Percentiles rank a stretch among this genome's conserved stretches.
phyloP scores from a whole-genome alignment of 2,888 invertebrate species.

The Nomada lathburiana region DNA sequence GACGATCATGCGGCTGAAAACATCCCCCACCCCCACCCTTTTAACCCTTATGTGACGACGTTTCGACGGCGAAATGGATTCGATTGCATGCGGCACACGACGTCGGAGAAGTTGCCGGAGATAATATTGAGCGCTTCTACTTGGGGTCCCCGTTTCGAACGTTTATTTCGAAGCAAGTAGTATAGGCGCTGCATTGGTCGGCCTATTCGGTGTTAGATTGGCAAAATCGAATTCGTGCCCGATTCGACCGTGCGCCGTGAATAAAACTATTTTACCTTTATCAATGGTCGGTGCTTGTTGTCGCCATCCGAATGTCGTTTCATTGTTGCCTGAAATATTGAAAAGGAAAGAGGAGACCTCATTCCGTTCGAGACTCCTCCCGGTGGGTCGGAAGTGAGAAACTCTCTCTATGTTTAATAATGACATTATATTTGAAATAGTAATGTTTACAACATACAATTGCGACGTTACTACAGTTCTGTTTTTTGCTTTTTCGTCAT shows the following conservation, averaged over 20 bases:
- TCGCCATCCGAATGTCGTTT: background rate
- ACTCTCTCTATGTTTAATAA: conserved; percentile 68
- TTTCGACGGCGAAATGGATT: background rate
- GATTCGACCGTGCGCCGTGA: background rate
- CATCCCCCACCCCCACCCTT: no score
- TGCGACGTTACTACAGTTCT: conserved; percentile 74
- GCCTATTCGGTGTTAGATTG: no score
- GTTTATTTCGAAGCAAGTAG: background rate
- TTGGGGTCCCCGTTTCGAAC: no score
- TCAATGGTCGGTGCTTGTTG: no score
- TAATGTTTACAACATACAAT: conserved; percentile 80
- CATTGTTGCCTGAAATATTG: background rate
- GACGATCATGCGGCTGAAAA: background rate
- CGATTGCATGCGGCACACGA: background rate
- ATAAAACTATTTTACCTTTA: background rate
- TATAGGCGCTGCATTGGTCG: no score
- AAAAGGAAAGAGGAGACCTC: background rate
- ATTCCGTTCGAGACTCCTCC: background rate
- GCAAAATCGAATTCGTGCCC: background rate
- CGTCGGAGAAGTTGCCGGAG: background rate
- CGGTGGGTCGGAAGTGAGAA: conserved; percentile 36
- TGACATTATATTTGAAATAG: conserved; percentile 79
- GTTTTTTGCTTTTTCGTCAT: conserved; percentile 30
- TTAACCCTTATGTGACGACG: no score
- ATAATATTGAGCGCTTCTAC: background rate